Evolutionary conservation across 2,888 invertebrate species (phyloP).

Genomic region (Tetragnatha montana): DNA sequence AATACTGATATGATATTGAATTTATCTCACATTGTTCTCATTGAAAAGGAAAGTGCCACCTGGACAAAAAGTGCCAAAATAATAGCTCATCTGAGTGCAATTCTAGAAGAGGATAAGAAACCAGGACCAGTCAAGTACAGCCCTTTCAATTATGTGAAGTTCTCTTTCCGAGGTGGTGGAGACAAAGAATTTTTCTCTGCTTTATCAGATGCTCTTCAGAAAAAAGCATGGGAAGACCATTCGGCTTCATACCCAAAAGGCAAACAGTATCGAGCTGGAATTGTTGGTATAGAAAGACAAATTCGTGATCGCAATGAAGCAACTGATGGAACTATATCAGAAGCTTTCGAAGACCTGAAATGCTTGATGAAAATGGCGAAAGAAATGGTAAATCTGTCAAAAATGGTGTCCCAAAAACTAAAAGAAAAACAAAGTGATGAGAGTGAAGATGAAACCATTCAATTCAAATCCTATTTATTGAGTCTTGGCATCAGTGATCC

Average conservation of each 20-base stretch:
- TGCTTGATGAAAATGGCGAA: conserved; percentile 97
- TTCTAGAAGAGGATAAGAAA: conserved; percentile 58
- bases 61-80: conserved; percentile 71
- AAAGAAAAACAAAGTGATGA: conserved; percentile 95
- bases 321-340: conserved; percentile 91
- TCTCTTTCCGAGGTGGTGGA: conserved; percentile 66
- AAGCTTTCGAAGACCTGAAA: conserved; percentile 96
- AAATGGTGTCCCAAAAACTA: conserved; percentile 93
- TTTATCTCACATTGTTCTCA: conserved; percentile 64
- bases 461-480: conserved; percentile 95
- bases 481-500: conserved; percentile 99
- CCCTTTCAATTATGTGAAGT: conserved; percentile 68
- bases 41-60: conserved; percentile 65
- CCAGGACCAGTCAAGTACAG: conserved; percentile 66
- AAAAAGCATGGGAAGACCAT: conserved; percentile 68
- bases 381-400: conserved; percentile 96
- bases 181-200: conserved; percentile 64
- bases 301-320: conserved; percentile 92
- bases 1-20: conserved; percentile 62
- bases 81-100: conserved; percentile 61
- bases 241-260: conserved; percentile 57
- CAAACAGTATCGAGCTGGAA: conserved; percentile 80
- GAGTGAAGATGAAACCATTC: conserved; percentile 95
- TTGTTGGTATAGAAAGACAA: conserved; percentile 95
- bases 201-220: conserved; percentile 55